A percentile compares a stretch with the other conserved stretches of the same genome.
Conservation (phyloP, 2,113 vertebrate species). For the Orycteropus afer region DNA sequence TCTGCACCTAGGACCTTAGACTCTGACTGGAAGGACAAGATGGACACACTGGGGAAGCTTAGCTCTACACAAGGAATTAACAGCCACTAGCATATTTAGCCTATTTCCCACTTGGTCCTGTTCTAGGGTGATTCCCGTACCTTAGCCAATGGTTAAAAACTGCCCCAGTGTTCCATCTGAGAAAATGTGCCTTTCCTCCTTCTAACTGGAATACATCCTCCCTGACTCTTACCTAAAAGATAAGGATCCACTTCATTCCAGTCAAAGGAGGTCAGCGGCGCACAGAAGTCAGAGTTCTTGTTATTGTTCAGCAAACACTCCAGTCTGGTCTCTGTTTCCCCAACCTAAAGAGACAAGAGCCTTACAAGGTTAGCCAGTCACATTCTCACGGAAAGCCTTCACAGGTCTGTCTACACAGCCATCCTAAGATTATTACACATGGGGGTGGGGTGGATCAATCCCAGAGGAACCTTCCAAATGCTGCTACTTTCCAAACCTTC, state of each 20-base stretch:
- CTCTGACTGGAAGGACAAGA: neutral
- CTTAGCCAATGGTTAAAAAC: neutral
- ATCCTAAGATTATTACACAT: neutral
- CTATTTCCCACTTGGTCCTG: neutral
- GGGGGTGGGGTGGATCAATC: neutral
- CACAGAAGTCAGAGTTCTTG: slow-evolving; percentile 99
- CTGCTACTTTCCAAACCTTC: neutral
- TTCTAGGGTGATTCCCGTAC: neutral
- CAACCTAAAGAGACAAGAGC: slow-evolving; percentile 89
- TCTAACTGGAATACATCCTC: neutral
- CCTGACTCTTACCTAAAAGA: slow-evolving; percentile 91
- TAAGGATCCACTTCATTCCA: slow-evolving; percentile 99
- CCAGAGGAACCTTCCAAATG: neutral
- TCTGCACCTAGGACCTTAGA: neutral
- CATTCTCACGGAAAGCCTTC: neutral
- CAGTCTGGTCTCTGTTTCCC: slow-evolving; percentile 97
- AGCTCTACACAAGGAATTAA: neutral
- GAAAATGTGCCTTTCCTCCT: neutral
- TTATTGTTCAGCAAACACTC: slow-evolving; percentile 99
- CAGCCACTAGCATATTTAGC: neutral
- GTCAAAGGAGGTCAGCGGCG: slow-evolving; percentile 98
- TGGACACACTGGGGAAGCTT: neutral
- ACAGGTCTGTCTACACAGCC: neutral
- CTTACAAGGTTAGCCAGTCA: neutral
- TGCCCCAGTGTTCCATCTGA: neutral